Percentiles rank a stretch among this genome's conserved stretches.
phyloP scores from a whole-genome alignment of 2,888 invertebrate genomes.

The Idaea aversata region DNA sequence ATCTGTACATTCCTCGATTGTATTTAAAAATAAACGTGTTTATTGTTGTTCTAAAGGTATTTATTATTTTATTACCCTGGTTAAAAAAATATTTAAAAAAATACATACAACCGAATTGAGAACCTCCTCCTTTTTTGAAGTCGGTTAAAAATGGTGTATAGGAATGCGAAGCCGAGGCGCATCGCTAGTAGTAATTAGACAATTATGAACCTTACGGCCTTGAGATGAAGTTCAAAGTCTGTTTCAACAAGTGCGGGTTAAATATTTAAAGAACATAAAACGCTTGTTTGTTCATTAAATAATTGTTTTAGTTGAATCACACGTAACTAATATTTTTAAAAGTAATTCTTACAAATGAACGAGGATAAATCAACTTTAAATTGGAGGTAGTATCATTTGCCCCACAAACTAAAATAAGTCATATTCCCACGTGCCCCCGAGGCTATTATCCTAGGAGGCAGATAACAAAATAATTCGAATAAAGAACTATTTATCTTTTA shows the following conservation, averaged over 20 bases:
- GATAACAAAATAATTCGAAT: neutral
- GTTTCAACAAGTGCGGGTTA: neutral
- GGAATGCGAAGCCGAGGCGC: neutral
- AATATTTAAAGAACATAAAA: neutral
- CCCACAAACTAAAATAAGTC: neutral
- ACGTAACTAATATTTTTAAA: neutral
- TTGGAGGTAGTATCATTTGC: neutral
- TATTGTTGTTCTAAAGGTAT: neutral
- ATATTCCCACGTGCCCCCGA: neutral
- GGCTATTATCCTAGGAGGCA: neutral
- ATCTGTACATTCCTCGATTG: constrained; percentile 1
- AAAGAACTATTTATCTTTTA: neutral
- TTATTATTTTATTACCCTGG: neutral
- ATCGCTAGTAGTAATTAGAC: neutral
- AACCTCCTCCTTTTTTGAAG: too few relatives aligned
- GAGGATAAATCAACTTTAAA: neutral
- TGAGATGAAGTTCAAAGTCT: neutral
- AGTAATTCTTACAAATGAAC: too few relatives aligned
- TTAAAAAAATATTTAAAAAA: too few relatives aligned
- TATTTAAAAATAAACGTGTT: neutral
- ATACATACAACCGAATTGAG: too few relatives aligned
- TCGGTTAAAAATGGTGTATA: too few relatives aligned
- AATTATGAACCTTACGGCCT: neutral
- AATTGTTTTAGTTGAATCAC: neutral
- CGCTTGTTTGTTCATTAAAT: neutral